Conservation (phyloP, 2,888 invertebrate species). For the Linyphia triangularis region DNA sequence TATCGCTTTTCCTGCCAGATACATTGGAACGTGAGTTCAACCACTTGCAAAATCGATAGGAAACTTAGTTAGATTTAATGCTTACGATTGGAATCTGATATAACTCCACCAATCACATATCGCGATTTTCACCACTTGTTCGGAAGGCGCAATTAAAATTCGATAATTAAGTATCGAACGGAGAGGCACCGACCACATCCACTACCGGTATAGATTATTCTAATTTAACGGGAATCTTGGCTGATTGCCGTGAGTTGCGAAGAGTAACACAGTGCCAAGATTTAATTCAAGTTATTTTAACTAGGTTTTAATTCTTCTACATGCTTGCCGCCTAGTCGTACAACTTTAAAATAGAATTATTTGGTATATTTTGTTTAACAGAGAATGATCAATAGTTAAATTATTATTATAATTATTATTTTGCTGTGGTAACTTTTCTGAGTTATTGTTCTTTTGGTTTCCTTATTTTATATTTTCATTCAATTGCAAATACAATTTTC, state of each 20-base stretch:
- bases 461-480: no score
- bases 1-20: neutral
- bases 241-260: neutral
- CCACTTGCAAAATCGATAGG: neutral
- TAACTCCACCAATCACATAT: neutral
- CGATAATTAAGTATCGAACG: conserved; percentile 39
- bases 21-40: neutral
- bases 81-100: neutral
- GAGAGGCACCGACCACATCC: neutral
- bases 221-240: neutral
- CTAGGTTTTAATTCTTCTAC: neutral
- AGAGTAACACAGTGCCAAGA: neutral
- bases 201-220: neutral
- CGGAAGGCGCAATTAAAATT: conserved; percentile 12
- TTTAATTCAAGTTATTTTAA: neutral
- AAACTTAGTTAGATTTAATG: neutral
- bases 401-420: no score
- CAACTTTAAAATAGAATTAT: no score
- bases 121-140: neutral
- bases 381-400: no score
- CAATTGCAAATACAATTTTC: no score
- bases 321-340: no score
- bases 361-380: no score
- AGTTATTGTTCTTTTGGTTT: no score
- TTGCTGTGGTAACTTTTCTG: no score